These are phyloP conservation scores for Eumaeus atala DNA, from an alignment of 1,140 invertebrate genomes.

Conservation along the genomic window DNA sequence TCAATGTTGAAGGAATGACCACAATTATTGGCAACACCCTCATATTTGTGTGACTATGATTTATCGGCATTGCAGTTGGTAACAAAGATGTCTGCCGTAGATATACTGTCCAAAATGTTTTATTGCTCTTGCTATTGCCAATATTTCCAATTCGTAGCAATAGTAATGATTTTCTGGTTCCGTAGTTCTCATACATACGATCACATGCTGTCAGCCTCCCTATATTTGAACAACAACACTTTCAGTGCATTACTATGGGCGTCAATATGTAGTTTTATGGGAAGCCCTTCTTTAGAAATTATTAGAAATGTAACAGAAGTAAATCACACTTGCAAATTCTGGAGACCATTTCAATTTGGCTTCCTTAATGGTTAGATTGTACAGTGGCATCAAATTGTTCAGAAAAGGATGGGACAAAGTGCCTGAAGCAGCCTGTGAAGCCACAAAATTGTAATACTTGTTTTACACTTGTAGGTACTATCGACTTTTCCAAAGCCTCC, in stretches of 20 bases:
- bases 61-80: constrained; percentile 25
- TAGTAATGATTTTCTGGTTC: too few species aligned
- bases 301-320: constrained; percentile 19
- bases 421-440: constrained; percentile 28
- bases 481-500: constrained; percentile 16
- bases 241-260: constrained; percentile 19
- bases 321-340: constrained; percentile 23
- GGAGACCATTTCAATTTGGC: constrained; percentile 21
- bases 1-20: constrained; percentile 27
- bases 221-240: too few species aligned
- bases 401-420: constrained; percentile 23
- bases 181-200: too few species aligned
- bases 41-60: constrained; percentile 20
- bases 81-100: constrained; percentile 20
- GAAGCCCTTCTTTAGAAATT: constrained; percentile 19
- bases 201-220: too few species aligned
- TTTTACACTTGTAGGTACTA: constrained; percentile 17
- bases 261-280: constrained; percentile 23
- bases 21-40: constrained; percentile 21
- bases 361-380: constrained; percentile 20
- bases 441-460: constrained; percentile 28
- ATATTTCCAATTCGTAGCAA: too few species aligned
- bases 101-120: constrained; percentile 26
- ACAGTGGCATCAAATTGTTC: constrained; percentile 22
- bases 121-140: too few species aligned